These are phyloP conservation scores for Cantharis rustica DNA, from an alignment of 2,888 invertebrate species.

Conservation along the genomic window DNA sequence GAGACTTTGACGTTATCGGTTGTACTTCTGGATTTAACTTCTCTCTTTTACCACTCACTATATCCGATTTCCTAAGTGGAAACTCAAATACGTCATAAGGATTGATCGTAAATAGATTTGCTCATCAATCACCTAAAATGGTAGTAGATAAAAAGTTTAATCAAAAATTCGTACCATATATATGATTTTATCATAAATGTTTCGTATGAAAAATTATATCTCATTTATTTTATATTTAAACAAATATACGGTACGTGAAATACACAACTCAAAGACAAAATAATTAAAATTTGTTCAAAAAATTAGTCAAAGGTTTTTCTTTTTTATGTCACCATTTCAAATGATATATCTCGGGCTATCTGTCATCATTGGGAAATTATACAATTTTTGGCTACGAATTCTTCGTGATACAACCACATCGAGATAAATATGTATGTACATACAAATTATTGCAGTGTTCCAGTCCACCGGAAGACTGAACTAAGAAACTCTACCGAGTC, in stretches of 20 bases:
- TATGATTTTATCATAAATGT: conserved; percentile 23
- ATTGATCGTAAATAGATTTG: conserved; percentile 35
- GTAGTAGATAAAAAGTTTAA: conserved; percentile 24
- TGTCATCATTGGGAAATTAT: neutral
- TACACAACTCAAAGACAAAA: neutral
- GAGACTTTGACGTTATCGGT: conserved; percentile 17
- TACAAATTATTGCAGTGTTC: neutral
- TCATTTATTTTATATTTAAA: conserved; percentile 7
- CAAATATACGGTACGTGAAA: neutral
- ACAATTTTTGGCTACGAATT: neutral
- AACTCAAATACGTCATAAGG: conserved; percentile 33
- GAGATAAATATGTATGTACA: neutral
- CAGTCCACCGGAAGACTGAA: neutral
- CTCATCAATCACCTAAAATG: conserved; percentile 34
- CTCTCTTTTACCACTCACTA: conserved; percentile 19
- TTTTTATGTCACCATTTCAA: neutral
- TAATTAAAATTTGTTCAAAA: neutral
- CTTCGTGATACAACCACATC: neutral
- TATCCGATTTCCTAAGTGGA: conserved; percentile 29
- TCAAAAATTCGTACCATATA: conserved; percentile 25
- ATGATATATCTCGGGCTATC: neutral
- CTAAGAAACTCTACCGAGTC: neutral
- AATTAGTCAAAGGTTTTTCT: neutral
- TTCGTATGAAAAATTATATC: conserved; percentile 8
- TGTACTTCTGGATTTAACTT: conserved; percentile 4